phyloP scores from a whole-genome alignment of 2,113 vertebrate genomes.

The Lathamus discolor region DNA sequence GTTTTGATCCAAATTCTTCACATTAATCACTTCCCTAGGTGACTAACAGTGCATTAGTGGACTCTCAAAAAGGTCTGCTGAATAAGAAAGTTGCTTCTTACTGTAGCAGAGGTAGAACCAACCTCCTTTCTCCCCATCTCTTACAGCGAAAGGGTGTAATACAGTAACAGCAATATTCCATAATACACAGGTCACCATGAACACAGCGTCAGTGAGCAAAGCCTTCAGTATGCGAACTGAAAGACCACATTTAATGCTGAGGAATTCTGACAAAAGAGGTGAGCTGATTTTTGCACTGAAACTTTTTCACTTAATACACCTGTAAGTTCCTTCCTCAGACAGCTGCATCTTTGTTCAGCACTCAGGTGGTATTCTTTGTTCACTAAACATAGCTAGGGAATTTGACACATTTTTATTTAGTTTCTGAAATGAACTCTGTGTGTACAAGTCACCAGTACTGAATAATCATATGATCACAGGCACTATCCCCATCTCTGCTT shows the following conservation, averaged over 20 bases:
- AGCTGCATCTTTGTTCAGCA: background rate
- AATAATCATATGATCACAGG: background rate
- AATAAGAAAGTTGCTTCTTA: background rate
- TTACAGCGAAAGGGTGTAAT: background rate
- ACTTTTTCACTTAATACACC: background rate
- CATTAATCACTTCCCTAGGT: background rate
- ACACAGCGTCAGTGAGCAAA: background rate
- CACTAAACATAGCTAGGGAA: background rate
- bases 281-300: background rate
- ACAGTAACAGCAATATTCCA: background rate
- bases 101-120: background rate
- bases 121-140: background rate
- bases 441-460: background rate
- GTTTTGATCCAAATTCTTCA: background rate
- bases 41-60: background rate
- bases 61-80: background rate
- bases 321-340: background rate
- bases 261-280: background rate
- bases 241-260: background rate
- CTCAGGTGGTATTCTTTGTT: background rate
- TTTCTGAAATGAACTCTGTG: background rate
- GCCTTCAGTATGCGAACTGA: background rate
- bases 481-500: background rate
- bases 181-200: background rate
- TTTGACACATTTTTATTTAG: background rate